A percentile compares a stretch with the other conserved stretches of the same genome.
phyloP scores from a whole-genome alignment of 2,888 invertebrate species.

The Latheticus oryzae region DNA sequence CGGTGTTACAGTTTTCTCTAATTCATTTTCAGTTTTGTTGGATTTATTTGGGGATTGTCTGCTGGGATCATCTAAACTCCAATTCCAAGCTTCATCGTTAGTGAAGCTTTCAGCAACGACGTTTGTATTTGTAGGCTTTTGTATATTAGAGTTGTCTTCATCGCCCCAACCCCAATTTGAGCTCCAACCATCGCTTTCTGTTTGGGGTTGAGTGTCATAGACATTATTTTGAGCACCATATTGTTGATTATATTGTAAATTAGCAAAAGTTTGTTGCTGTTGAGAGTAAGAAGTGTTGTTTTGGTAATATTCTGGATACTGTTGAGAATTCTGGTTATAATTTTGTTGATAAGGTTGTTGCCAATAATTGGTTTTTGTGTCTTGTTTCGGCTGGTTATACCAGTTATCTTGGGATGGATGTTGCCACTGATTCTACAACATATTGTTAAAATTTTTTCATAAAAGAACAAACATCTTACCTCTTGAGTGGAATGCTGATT shows the following conservation, averaged over 20 bases:
- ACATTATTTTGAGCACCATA: slow-evolving; percentile 47
- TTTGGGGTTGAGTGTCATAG: slow-evolving; percentile 52
- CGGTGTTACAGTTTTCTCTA: slow-evolving; percentile 49
- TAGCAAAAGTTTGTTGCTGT: slow-evolving; percentile 47
- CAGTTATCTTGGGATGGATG: slow-evolving; percentile 62
- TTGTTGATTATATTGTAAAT: slow-evolving; percentile 55
- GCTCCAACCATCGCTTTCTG: slow-evolving; percentile 51
- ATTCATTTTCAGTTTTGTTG: slow-evolving; percentile 53
- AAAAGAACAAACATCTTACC: slow-evolving; percentile 49
- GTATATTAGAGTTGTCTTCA: slow-evolving; percentile 62
- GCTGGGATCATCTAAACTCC: slow-evolving; percentile 69
- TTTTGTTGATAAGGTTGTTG: slow-evolving; percentile 46
- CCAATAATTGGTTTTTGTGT: slow-evolving; percentile 54
- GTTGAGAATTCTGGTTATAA: slow-evolving; percentile 43
- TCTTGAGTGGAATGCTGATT: slow-evolving; percentile 63
- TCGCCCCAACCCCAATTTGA: slow-evolving; percentile 72
- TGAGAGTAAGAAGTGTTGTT: slow-evolving; percentile 48
- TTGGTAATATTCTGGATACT: slow-evolving; percentile 56
- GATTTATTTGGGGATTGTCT: slow-evolving; percentile 42
- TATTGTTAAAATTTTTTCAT: slow-evolving; percentile 11
- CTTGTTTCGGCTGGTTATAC: slow-evolving; percentile 60
- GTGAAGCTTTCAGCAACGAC: slow-evolving; percentile 71
- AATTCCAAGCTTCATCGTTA: slow-evolving; percentile 72
- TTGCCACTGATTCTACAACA: slow-evolving; percentile 60
- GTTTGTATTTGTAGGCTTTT: slow-evolving; percentile 47